Base-by-base conservation (phyloP, 2,113 vertebrate species). In the Microtus pennsylvanicus region DNA sequence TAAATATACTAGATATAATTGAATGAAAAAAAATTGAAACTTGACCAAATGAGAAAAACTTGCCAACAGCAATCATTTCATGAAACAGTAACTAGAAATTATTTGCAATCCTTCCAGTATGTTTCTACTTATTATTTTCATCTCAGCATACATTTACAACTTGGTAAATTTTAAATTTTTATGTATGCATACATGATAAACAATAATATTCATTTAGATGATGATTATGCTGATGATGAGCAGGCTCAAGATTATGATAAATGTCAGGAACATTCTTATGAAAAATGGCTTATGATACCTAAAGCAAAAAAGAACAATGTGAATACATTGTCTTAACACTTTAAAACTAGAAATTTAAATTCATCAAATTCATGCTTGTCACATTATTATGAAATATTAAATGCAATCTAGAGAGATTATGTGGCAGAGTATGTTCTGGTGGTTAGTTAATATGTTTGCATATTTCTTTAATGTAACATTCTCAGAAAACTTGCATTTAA, bases 331-430 rank as follows among this genome's bases (percentile, higher is more conserved):
- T 35, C 82, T 42, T 42, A 63, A n/a, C 11, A 63, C 72, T 67
- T 96, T 86, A 78, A 92, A 89, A 93, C 5, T 74, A 2, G 6
- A 95, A 97, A 92, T 26, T 75, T 93, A 75, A 82, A 50, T 92
- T 58, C 12, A 70, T 90, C 6, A 87, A 47, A 65, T 67, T 94
- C 9, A 82, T 69, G 72, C 35, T 81, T 82, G 61, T 69, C 55
- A 91, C 30, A 89, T 47, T 52, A 93, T 96, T 30, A 28, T 93
- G 16, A 94, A 94, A 81, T 86, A 47, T 77, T 22, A 82, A 67
- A 67, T 30, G 1, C 9, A 93, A 3, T 28, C 9, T 80, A 45
- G 24, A 80, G 4, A 35, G 2, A 77, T 38, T 93, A 61, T 30
- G 8, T 76, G 21, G 50, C 13, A 14, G 13, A 1, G 11, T 88